Percentiles rank a stretch among this genome's conserved stretches.
Evolutionary conservation across 2,797 vertebrate genomes (phyloP).

Genomic region (Distichodus sexfasciatus): DNA sequence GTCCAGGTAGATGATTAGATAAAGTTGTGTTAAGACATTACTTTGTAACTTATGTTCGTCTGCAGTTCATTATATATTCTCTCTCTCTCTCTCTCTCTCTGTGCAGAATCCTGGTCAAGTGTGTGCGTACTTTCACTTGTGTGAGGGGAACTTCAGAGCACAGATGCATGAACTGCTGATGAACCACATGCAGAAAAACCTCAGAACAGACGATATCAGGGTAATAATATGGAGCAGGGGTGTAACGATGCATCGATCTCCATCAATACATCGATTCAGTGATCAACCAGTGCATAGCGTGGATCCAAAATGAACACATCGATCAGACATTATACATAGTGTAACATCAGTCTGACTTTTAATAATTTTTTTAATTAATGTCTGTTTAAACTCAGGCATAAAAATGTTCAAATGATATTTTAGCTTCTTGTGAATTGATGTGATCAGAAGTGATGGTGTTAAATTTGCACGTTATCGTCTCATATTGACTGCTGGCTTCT

Average conservation of each 20-base stretch:
- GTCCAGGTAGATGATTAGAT: no score
- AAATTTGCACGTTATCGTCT: no score
- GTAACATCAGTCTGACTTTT: neutral
- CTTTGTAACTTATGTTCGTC: neutral
- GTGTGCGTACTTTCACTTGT: constrained; percentile 67
- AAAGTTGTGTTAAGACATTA: neutral
- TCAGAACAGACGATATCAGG: constrained; percentile 32
- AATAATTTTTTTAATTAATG: neutral
- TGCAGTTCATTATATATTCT: neutral
- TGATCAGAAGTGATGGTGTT: no score
- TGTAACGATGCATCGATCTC: neutral
- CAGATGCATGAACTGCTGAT: constrained; percentile 49
- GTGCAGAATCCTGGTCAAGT: constrained; percentile 65
- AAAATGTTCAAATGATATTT: no score
- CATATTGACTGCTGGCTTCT: no score
- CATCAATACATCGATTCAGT: no score
- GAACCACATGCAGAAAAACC: constrained; percentile 53
- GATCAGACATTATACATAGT: no score
- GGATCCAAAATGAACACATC: no score
- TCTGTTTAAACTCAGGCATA: no score
- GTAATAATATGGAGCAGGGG: neutral
- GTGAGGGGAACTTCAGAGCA: constrained; percentile 43
- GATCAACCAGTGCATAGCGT: no score
- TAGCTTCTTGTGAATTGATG: no score
- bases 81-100: neutral